A percentile compares a stretch with the other conserved stretches of the same genome.
Evolutionary conservation across 2,797 vertebrate genomes (phyloP).

Genomic region (Capromys pilorides): DNA sequence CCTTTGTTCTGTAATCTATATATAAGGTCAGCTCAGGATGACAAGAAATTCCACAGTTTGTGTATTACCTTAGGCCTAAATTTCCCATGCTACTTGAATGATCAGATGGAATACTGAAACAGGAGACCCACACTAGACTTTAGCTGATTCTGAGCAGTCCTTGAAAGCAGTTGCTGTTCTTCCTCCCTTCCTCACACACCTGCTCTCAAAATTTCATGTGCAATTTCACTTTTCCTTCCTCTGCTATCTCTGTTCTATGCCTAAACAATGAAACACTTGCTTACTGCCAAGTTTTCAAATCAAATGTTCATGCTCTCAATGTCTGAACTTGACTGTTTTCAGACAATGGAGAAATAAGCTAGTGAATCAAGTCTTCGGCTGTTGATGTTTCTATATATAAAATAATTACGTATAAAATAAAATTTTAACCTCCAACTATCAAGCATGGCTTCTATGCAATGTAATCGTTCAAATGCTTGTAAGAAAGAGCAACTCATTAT

Average conservation of each 20-base stretch:
- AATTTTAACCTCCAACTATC: conserved; percentile 16
- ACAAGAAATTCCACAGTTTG: conserved; percentile 49
- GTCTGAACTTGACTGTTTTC: conserved; percentile 19
- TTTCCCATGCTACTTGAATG: not conserved
- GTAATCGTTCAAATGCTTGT: conserved; percentile 22
- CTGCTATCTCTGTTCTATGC: not conserved
- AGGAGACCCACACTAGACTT: not conserved
- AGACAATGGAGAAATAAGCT: conserved; percentile 37
- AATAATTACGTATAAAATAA: not conserved
- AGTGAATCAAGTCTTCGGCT: not conserved
- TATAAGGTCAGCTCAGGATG: not conserved
- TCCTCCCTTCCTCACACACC: not conserved
- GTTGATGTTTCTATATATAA: not conserved
- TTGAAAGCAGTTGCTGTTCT: not conserved
- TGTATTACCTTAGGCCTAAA: not conserved
- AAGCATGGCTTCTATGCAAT: conserved; percentile 15
- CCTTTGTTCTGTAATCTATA: conserved; percentile 30
- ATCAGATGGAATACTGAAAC: not conserved
- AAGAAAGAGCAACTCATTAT: conserved; percentile 38
- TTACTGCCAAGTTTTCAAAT: not conserved
- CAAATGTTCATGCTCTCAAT: not conserved
- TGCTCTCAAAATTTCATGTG: conserved; percentile 9
- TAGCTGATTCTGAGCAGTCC: not conserved
- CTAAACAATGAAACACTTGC: not conserved
- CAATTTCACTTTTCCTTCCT: not conserved